Evolutionary conservation across 2,113 vertebrate species (phyloP).

Genomic region (Blennius ocellaris): DNA sequence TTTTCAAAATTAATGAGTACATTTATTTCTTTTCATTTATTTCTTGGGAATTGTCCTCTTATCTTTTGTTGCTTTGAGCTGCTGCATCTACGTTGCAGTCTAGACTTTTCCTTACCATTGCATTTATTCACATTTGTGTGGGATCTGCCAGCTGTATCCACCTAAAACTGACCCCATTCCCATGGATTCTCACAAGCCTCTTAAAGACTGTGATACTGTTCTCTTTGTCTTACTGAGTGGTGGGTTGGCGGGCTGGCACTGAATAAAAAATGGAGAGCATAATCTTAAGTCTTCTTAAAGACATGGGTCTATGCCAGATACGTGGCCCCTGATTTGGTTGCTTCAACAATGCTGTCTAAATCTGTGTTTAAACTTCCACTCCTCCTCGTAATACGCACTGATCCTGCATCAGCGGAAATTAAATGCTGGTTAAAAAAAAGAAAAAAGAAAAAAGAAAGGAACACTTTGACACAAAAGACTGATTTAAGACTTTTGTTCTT

Average conservation of each 20-base stretch:
- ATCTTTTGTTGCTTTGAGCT: neutral
- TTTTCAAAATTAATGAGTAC: too few relatives aligned
- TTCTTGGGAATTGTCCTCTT: too few relatives aligned
- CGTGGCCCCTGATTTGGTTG: slow-evolving; percentile 42
- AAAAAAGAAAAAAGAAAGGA: neutral
- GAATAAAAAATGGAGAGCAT: slow-evolving; percentile 52
- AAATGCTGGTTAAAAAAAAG: neutral
- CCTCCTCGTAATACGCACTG: neutral
- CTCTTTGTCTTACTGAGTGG: slow-evolving; percentile 48
- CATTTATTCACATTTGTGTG: slow-evolving; percentile 31
- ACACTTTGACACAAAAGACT: slow-evolving; percentile 2
- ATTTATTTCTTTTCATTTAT: too few relatives aligned
- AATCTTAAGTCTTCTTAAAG: slow-evolving; percentile 33
- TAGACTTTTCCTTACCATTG: slow-evolving; percentile 12
- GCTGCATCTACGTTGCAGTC: neutral
- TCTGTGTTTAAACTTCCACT: slow-evolving; percentile 3
- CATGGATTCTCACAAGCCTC: slow-evolving; percentile 51
- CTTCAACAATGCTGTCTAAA: slow-evolving; percentile 28
- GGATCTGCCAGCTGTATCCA: slow-evolving; percentile 34
- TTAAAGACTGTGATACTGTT: slow-evolving; percentile 44
- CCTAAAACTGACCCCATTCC: slow-evolving; percentile 66
- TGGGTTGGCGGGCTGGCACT: slow-evolving; percentile 38
- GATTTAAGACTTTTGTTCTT: slow-evolving; percentile 56
- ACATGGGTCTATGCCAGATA: slow-evolving; percentile 37
- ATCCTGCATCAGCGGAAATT: slow-evolving; percentile 2